phyloP scores from a whole-genome alignment of 2,888 invertebrate genomes.

The Idaea straminata region DNA sequence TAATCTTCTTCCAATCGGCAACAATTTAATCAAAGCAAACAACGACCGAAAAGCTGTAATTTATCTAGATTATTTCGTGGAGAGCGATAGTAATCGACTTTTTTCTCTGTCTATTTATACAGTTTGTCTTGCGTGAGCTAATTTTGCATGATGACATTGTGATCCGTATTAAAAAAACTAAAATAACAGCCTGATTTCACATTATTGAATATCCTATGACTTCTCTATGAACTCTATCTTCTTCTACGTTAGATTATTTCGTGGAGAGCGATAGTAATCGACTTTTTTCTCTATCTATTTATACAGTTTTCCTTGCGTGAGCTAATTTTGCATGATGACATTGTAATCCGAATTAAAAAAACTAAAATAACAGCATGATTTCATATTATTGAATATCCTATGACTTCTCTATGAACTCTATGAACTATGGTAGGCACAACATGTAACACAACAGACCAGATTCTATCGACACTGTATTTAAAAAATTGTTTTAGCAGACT shows the following conservation, averaged over 20 bases:
- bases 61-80: constrained; percentile 79
- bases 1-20: constrained; percentile 78
- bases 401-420: constrained; percentile 35
- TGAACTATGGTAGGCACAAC: constrained; percentile 59
- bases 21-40: constrained; percentile 81
- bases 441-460: too few relatives aligned
- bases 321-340: too few relatives aligned
- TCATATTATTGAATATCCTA: too few relatives aligned
- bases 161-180: too few relatives aligned
- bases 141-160: neutral
- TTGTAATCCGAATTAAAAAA: too few relatives aligned
- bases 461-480: too few relatives aligned
- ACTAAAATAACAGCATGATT: too few relatives aligned
- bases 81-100: constrained; percentile 74
- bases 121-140: neutral
- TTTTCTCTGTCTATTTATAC: constrained; percentile 60
- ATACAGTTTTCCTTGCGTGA: constrained; percentile 5
- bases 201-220: too few relatives aligned
- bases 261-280: constrained; percentile 74
- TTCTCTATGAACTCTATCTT: too few relatives aligned
- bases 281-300: constrained; percentile 69
- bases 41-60: constrained; percentile 69
- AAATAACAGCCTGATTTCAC: too few relatives aligned
- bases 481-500: too few relatives aligned
- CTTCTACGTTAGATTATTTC: constrained; percentile 78